A percentile compares a stretch with the other conserved stretches of the same genome.
Conservation (phyloP, 2,888 invertebrate genomes). For the Zootermopsis nevadensis region DNA sequence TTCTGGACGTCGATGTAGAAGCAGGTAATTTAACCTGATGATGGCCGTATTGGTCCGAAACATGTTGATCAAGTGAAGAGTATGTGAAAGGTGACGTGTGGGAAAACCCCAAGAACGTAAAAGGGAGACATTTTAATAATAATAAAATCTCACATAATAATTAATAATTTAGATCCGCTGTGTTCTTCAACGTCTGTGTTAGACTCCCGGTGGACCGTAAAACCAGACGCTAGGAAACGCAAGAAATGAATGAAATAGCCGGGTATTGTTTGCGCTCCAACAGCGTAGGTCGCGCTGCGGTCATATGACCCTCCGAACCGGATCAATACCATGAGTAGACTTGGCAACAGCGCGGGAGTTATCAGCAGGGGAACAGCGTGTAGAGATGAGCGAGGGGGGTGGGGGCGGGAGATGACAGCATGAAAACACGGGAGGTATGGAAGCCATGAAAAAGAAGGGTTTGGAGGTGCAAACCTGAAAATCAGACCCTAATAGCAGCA, state of each 20-base stretch:
- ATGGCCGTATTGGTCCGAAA: no score
- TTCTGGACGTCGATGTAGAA: no score
- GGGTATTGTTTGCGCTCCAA: not conserved
- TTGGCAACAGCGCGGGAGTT: conserved; percentile 8
- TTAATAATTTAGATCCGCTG: no score
- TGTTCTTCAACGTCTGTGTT: no score
- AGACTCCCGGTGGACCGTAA: no score
- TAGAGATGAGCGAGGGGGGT: not conserved
- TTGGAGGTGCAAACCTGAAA: not conserved
- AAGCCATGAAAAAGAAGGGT: no score
- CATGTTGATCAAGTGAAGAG: no score
- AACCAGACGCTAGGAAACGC: not conserved
- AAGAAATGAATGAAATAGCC: not conserved
- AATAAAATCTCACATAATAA: no score
- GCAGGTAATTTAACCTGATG: no score
- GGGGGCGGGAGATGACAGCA: conserved; percentile 1
- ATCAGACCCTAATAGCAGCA: not conserved
- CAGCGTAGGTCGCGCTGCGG: not conserved
- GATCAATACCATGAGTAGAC: conserved; percentile 3
- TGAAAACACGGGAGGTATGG: not conserved
- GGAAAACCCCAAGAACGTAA: no score
- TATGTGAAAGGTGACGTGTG: no score
- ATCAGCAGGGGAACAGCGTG: conserved; percentile 5
- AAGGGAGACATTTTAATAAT: no score
- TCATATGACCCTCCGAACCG: not conserved